Base-by-base conservation (phyloP, 2,113 vertebrate genomes). In the Rhadina sibilatrix region DNA sequence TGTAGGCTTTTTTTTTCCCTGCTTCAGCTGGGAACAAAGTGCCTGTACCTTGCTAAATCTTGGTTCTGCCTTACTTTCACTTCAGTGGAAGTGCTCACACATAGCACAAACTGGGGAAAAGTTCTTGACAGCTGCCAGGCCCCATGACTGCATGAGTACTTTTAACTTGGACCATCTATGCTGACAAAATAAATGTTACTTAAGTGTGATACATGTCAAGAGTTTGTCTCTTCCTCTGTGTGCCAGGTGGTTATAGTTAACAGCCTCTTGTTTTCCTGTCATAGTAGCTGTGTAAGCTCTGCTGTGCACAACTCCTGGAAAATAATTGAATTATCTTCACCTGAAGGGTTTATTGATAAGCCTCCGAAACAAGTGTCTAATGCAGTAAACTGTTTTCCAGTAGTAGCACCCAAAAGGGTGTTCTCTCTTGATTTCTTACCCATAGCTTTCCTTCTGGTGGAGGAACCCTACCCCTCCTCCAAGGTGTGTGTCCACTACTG, bases 41-140 rank as follows among this genome's bases (percentile, higher is more conserved):
- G 96, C 96, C 96, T 97, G 95, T 96, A 96, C 90, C 92, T 95
- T 95, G 90, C 71, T 92, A 40, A 90, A 85, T 95, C 93, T 94
- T 93, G 94, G 94, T 96, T 96, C 96, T 97, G 96, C 96, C 94
- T 97, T 97, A 97, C 90, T 89, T 96, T 94, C 95, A 95, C 96
- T 95, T 93, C 90, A 86, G 93, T 81, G 44, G 87, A 95, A 94
- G 94, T 94, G 93, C 85, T 96, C 76, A 86, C 68, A 92, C 38
- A 86, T 52, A 95, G 94, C 93, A 97, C 94, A 96, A 93, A 91
- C 79, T 30, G 89, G 93, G 85, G 85, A 95, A n/a, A 35, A 88
- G 82, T 57, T 83, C 56, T 80, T 88, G 30, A 75, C 38, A 86
- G 91, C 72, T 25, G 0, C 88, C 88, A 92, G 88, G 82, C 79